Percentiles rank a stretch among this genome's conserved stretches.
Evolutionary conservation across 2,113 vertebrate genomes (phyloP).

Genomic region (Nycticorax nycticorax): DNA sequence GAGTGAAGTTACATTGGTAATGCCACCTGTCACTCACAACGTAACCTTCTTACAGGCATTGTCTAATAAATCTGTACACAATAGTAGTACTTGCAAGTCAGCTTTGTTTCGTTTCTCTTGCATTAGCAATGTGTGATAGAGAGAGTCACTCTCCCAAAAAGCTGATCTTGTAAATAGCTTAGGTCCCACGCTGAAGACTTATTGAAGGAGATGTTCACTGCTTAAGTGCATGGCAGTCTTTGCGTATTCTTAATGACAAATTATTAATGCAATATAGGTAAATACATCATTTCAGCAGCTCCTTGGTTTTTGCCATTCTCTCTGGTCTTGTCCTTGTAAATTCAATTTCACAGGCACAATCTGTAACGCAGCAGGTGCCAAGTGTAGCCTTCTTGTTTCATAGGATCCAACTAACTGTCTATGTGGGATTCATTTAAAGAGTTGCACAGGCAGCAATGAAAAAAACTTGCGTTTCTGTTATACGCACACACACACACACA

Average conservation of each 20-base stretch:
- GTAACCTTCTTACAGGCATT: neutral
- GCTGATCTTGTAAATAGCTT: neutral
- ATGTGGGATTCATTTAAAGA: conserved; percentile 32
- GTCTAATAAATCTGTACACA: neutral
- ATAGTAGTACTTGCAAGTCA: neutral
- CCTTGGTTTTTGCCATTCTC: conserved; percentile 21
- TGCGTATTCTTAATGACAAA: conserved; percentile 2
- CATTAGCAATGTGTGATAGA: neutral
- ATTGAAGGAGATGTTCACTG: neutral
- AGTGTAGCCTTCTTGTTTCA: conserved; percentile 52
- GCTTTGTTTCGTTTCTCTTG: neutral
- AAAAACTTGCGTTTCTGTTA: neutral
- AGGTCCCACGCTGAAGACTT: neutral
- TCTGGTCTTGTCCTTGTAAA: conserved; percentile 49
- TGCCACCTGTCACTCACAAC: neutral
- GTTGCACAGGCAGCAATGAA: neutral
- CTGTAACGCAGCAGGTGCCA: conserved; percentile 54
- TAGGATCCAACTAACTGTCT: conserved; percentile 40
- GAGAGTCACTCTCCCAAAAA: neutral
- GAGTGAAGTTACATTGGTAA: neutral
- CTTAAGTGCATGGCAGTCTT: neutral
- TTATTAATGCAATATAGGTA: neutral
- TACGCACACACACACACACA: neutral
- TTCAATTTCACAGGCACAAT: conserved; percentile 54
- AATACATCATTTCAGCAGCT: neutral